Conservation (phyloP, 2,797 vertebrate species). For the Diplodus puntazzo region DNA sequence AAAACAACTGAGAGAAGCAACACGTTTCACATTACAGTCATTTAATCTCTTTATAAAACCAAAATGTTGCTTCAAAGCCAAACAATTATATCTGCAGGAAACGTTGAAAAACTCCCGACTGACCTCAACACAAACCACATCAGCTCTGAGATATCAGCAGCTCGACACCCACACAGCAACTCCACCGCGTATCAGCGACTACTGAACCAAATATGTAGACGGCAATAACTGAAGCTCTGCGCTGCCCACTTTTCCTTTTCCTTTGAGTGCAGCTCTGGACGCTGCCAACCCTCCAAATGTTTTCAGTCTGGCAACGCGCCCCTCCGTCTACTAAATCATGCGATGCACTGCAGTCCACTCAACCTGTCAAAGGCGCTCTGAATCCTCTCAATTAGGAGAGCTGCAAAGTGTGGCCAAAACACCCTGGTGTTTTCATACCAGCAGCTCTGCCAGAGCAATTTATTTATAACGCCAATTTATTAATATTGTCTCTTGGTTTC, state of each 20-base stretch:
- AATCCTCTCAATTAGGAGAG: slow-evolving; percentile 68
- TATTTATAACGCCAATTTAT: slow-evolving; percentile 53
- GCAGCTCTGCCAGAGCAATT: slow-evolving; percentile 39
- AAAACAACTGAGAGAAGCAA: too few relatives aligned
- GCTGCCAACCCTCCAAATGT: slow-evolving; percentile 57
- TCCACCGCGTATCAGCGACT: background rate
- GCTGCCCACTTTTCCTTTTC: slow-evolving; percentile 29
- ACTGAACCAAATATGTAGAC: slow-evolving; percentile 23
- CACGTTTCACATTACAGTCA: background rate
- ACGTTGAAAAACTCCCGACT: background rate
- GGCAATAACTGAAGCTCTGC: slow-evolving; percentile 28
- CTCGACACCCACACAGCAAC: background rate
- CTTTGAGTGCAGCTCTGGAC: slow-evolving; percentile 32
- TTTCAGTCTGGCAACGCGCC: slow-evolving; percentile 52
- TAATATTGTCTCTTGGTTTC: slow-evolving; percentile 50
- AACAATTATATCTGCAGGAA: background rate
- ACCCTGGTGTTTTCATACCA: slow-evolving; percentile 50
- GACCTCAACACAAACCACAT: slow-evolving; percentile 10
- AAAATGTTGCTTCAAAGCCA: background rate
- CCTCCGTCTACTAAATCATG: slow-evolving; percentile 43
- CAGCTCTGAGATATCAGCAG: background rate
- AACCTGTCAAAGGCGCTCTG: slow-evolving; percentile 51
- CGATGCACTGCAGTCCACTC: slow-evolving; percentile 58
- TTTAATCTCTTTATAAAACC: background rate
- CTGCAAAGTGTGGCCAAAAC: slow-evolving; percentile 50